Evolutionary conservation across 2,797 vertebrate species (phyloP).

Genomic region (Enoplosus armatus): DNA sequence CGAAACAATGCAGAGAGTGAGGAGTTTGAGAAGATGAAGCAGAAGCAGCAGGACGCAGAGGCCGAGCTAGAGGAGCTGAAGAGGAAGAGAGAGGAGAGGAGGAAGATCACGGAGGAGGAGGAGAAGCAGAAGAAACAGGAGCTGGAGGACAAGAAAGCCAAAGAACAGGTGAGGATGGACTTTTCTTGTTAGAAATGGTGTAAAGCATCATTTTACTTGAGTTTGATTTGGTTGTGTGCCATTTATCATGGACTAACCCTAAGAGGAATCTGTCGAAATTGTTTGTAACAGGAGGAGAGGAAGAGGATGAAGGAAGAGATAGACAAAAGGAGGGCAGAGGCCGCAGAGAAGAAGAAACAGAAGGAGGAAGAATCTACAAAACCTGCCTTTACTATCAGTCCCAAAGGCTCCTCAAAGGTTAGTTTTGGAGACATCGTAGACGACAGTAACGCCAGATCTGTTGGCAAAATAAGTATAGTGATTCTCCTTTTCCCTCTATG

Average conservation of each 20-base stretch:
- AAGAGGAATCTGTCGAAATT: neutral
- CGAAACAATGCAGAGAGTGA: slow-evolving; percentile 89
- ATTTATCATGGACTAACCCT: neutral
- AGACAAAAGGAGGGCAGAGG: slow-evolving; percentile 95
- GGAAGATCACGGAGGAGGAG: slow-evolving; percentile 94
- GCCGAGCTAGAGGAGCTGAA: slow-evolving; percentile 94
- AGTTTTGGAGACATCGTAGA: neutral
- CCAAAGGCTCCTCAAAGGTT: slow-evolving; percentile 96
- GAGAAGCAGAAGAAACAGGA: slow-evolving; percentile 92
- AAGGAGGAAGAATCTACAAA: slow-evolving; percentile 84
- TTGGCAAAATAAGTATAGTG: neutral
- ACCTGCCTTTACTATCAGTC: slow-evolving; percentile 90
- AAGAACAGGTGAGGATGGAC: slow-evolving; percentile 87
- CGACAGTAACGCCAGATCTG: neutral
- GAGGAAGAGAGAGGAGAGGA: slow-evolving; percentile 94
- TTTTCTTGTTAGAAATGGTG: neutral
- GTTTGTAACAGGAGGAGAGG: slow-evolving; percentile 91
- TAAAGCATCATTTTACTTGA: neutral
- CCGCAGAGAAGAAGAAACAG: slow-evolving; percentile 96
- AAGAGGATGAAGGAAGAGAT: slow-evolving; percentile 96
- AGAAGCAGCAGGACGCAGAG: slow-evolving; percentile 92
- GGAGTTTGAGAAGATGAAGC: slow-evolving; percentile 93
- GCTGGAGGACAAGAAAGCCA: slow-evolving; percentile 89
- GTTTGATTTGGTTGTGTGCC: neutral
- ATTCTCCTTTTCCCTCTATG: slow-evolving; percentile 4